Conservation (phyloP, 2,797 vertebrate species). For the Esox lucius region DNA sequence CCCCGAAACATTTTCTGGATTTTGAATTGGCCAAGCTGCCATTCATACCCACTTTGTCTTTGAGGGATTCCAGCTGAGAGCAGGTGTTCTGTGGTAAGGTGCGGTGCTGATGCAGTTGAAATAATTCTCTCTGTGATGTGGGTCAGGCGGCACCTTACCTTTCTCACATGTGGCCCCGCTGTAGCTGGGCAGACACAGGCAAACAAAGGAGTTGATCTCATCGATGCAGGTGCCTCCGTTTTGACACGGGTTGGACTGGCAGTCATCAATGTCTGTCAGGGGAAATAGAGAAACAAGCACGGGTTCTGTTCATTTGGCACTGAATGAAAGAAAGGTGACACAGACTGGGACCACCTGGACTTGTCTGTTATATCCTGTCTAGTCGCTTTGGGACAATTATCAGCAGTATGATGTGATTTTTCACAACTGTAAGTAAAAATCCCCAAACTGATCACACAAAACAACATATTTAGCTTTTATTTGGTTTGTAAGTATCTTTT, state of each 20-base stretch:
- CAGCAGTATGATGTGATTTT: too few species aligned
- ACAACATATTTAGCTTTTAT: too few species aligned
- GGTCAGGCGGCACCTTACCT: constrained; percentile 73
- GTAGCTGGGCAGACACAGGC: constrained; percentile 96
- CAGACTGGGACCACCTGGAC: not conserved
- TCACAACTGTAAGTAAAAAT: too few species aligned
- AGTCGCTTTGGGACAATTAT: too few species aligned
- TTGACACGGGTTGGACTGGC: constrained; percentile 91
- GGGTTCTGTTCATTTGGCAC: not conserved
- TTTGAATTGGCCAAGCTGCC: not conserved
- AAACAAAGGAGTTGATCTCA: constrained; percentile 89
- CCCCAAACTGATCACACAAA: too few species aligned
- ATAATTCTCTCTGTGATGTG: constrained; percentile 2
- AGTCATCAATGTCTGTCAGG: constrained; percentile 90
- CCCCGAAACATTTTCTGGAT: not conserved
- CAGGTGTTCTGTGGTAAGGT: constrained; percentile 55
- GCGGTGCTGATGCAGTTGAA: constrained; percentile 46
- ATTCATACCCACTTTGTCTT: constrained; percentile 39
- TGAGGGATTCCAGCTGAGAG: constrained; percentile 54
- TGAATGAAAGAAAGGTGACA: not conserved
- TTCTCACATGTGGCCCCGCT: constrained; percentile 90
- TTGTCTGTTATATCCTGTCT: not conserved
- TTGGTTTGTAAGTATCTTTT: too few species aligned
- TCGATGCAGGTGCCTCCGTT: constrained; percentile 97
- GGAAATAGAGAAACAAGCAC: constrained; percentile 14